Percentiles rank a stretch among this genome's conserved stretches.
Evolutionary conservation across 37 sponge, comb jelly and placozoan species (phyloP).

Genomic region (Cliona cf. orientalis): DNA sequence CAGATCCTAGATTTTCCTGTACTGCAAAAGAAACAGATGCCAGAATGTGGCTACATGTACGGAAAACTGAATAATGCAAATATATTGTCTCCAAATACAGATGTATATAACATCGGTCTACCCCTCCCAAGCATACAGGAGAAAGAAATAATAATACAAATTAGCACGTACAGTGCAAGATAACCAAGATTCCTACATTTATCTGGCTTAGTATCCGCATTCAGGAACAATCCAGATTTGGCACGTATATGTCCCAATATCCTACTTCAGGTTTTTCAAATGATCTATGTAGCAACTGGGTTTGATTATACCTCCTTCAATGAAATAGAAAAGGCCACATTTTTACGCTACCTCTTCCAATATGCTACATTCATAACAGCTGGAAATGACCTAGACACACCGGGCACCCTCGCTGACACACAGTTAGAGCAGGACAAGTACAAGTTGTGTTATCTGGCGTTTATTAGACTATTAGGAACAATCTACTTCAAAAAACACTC

Average conservation of each 20-base stretch:
- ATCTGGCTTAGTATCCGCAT: not conserved
- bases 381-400: not conserved
- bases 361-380: constrained; percentile 30
- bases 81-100: constrained; percentile 26
- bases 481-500: constrained; percentile 33
- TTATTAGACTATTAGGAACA: constrained; percentile 31
- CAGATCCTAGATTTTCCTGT: constrained; percentile 22
- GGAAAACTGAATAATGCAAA: not conserved
- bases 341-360: constrained; percentile 14
- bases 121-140: not conserved
- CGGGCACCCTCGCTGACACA: constrained; percentile 19
- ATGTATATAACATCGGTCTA: constrained; percentile 31
- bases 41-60: constrained; percentile 31
- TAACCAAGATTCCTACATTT: constrained; percentile 10
- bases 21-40: constrained; percentile 43
- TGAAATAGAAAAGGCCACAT: constrained; percentile 32
- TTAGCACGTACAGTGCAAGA: constrained; percentile 1
- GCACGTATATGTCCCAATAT: constrained; percentile 3
- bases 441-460: constrained; percentile 22
- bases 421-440: not conserved
- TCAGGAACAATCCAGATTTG: constrained; percentile 39
- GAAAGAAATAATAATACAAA: constrained; percentile 12
- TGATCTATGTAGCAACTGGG: constrained; percentile 14
- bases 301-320: constrained; percentile 36
- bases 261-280: constrained; percentile 11